A percentile compares a stretch with the other conserved stretches of the same genome.
Evolutionary conservation across 2,797 vertebrate genomes (phyloP).

Genomic region (Myotis daubentonii): DNA sequence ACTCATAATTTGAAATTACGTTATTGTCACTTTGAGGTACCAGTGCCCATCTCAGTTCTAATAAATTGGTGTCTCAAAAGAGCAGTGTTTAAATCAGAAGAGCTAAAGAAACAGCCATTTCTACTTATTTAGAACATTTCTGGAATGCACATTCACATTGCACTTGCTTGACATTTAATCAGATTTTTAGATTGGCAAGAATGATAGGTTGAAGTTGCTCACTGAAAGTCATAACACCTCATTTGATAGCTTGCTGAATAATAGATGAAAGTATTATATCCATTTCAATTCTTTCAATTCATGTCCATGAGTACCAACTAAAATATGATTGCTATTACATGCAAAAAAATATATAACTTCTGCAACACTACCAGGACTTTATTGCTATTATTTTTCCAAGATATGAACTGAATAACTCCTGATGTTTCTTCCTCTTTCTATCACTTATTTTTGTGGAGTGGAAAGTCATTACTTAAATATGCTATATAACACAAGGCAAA

Average conservation of each 20-base stretch:
- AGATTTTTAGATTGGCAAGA: constrained; percentile 72
- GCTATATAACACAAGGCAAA: no score
- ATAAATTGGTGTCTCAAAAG: constrained; percentile 25
- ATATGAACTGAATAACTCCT: constrained; percentile 38
- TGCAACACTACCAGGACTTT: constrained; percentile 55
- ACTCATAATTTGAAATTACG: not conserved
- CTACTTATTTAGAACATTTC: constrained; percentile 69
- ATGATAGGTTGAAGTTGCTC: constrained; percentile 73
- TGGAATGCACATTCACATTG: constrained; percentile 65
- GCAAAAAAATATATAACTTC: constrained; percentile 57
- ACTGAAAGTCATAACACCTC: constrained; percentile 70
- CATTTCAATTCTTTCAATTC: constrained; percentile 71
- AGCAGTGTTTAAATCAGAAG: constrained; percentile 56
- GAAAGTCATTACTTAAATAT: constrained; percentile 52
- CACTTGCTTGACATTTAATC: constrained; percentile 74
- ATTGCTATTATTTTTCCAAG: constrained; percentile 62
- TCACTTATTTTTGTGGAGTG: constrained; percentile 34
- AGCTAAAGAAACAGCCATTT: constrained; percentile 62
- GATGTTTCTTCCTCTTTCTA: constrained; percentile 36
- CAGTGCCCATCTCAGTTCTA: constrained; percentile 29
- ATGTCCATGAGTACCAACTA: constrained; percentile 60
- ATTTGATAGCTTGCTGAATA: constrained; percentile 73
- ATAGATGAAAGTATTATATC: constrained; percentile 70
- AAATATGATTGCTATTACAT: constrained; percentile 68
- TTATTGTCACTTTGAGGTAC: constrained; percentile 50